Conservation (phyloP, 2,797 vertebrate species). For the Luscinia luscinia region DNA sequence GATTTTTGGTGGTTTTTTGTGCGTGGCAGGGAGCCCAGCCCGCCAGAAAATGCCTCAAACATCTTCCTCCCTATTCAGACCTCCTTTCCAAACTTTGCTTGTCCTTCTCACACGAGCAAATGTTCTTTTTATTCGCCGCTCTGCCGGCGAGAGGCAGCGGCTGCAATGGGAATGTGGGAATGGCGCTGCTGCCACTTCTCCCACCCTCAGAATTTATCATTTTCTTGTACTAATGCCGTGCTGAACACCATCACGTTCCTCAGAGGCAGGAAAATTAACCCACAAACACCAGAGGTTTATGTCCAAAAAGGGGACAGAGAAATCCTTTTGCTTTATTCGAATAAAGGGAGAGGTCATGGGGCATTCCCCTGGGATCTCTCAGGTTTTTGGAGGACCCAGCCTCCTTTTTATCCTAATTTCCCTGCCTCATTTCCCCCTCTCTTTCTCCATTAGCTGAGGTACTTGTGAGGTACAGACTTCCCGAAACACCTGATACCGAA, state of each 20-base stretch:
- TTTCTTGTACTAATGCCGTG: rapidly evolving
- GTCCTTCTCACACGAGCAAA: background rate
- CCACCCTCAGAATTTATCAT: rapidly evolving
- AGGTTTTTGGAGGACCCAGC: too few species aligned
- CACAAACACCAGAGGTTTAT: too few species aligned
- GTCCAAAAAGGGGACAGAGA: too few species aligned
- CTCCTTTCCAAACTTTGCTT: background rate
- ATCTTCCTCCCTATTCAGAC: slow-evolving; percentile 15
- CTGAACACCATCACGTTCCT: rapidly evolving
- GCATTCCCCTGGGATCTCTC: too few species aligned
- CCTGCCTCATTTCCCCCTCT: too few species aligned
- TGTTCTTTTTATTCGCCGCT: background rate
- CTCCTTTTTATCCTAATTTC: too few species aligned
- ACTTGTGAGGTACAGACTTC: too few species aligned
- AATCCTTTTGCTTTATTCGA: too few species aligned
- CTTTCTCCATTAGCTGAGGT: too few species aligned
- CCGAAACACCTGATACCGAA: too few species aligned
- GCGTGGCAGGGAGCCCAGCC: background rate
- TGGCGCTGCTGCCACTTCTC: background rate
- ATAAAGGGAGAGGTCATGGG: too few species aligned
- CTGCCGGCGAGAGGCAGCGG: background rate
- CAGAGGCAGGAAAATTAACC: too few species aligned
- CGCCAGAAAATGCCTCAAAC: background rate
- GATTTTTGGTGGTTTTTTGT: background rate
- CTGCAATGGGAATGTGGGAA: background rate